Conservation (phyloP, 2,888 invertebrate genomes). For the Rhorus exstirpatorius region DNA sequence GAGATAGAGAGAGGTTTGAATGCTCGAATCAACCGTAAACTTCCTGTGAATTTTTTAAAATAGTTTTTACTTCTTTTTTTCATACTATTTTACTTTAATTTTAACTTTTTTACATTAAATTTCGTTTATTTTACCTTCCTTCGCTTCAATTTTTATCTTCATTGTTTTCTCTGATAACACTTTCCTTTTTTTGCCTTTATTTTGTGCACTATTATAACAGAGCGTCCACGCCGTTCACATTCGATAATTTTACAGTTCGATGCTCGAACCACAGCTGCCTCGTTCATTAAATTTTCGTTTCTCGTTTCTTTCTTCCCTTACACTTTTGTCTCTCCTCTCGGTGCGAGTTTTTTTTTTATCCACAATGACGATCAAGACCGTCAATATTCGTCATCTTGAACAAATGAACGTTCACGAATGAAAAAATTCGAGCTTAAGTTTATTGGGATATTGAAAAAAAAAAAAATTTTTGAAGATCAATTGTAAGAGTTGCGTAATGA, state of each 20-base stretch:
- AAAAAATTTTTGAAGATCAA: no score
- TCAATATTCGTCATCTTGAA: no score
- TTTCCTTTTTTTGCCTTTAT: neutral
- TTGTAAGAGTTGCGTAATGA: no score
- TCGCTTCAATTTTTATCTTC: neutral
- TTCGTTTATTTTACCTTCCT: neutral
- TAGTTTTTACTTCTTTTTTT: neutral
- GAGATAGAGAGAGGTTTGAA: slow-evolving; percentile 51
- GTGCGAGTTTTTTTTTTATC: neutral
- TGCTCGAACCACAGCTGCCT: neutral
- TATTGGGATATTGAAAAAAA: no score
- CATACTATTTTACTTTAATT: neutral
- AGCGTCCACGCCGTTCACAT: neutral
- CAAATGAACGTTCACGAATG: no score
- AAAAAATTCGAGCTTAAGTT: no score
- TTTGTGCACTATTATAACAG: neutral
- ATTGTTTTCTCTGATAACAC: neutral
- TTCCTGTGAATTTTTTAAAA: slow-evolving; percentile 5
- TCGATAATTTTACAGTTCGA: neutral
- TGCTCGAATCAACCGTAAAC: slow-evolving; percentile 34
- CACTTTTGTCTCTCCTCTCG: neutral
- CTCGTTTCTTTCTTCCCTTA: slow-evolving; percentile 14
- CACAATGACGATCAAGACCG: neutral
- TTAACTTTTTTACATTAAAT: neutral
- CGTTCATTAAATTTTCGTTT: slow-evolving; percentile 45